Base-by-base conservation (phyloP, 2,113 vertebrate genomes). In the Callithrix jacchus region DNA sequence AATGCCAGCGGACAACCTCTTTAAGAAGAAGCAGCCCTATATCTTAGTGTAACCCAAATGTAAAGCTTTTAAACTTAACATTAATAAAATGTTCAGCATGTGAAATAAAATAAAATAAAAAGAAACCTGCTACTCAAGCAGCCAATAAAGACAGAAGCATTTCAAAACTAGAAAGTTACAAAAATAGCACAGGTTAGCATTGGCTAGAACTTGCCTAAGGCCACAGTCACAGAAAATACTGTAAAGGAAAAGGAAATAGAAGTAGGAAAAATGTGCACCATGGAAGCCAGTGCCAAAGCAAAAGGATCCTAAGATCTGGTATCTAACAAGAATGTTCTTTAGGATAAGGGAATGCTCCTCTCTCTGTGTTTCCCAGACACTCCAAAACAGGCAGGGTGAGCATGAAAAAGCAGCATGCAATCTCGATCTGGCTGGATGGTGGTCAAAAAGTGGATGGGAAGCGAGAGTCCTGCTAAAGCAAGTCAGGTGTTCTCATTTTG, bases 211-310 rank as follows among this genome's bases (percentile, higher is more conserved):
- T 64, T 88, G 47, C 17, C 10, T 16, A 12, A 76, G 20, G 11
- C n/a, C 61, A 66, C 5, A 20, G 42, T 40, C 16, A 77, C 13
- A 27, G 58, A 58, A 80, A 13, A 52, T 61, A 23, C 6, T 58
- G 25, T 58, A 85, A 82, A 54, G 20, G 20, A 86, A 80, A 86
- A 96, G 8, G 14, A 95, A 90, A 94, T 3, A 81, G 42, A 93
- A 84, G 40, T 47, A 37, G 40, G 37, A 74, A 87, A 93, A 87
- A 84, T 11, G 8, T 30, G 16, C 27, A 85, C 2, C 66, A 45
- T 3, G 20, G 40, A 87, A 30, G 23, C 3, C 45, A 52, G 30
- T 83, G 25, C 13, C 30, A 35, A 35, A 49, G 52, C 35, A 61
- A 82, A 89, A 83, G 6, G 13, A 45, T 35, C 68, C 11, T 32